Conservation (phyloP, 2,113 vertebrate species). For the Coracopsis vasa region DNA sequence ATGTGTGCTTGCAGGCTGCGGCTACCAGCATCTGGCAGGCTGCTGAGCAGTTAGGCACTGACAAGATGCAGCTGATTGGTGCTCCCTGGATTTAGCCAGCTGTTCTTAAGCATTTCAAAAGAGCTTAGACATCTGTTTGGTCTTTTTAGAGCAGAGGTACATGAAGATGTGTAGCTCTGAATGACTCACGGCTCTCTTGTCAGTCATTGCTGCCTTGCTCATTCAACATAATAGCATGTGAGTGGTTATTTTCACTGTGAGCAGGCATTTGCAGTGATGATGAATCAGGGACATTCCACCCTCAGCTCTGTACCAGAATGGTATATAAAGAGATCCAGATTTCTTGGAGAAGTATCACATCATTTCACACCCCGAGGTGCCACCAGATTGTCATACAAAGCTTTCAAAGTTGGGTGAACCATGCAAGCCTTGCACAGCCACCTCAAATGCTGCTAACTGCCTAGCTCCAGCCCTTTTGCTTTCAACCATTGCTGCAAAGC, state of each 20-base stretch:
- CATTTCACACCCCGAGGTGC: neutral
- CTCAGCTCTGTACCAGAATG: neutral
- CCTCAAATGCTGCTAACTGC: neutral
- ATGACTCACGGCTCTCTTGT: neutral
- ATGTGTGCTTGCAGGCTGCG: neutral
- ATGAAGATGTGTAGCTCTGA: accelerated
- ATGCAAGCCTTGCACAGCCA: accelerated
- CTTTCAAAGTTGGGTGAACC: neutral
- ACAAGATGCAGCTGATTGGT: neutral
- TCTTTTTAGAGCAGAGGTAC: neutral
- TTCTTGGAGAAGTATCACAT: neutral
- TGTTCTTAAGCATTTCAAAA: conserved; percentile 16
- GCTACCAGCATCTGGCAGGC: neutral
- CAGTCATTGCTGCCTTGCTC: neutral
- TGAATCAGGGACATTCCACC: neutral
- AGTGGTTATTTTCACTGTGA: neutral
- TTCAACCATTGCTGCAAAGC: neutral
- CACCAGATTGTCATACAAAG: neutral
- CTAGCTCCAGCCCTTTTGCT: neutral
- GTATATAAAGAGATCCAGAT: neutral
- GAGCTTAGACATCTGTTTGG: conserved; percentile 45
- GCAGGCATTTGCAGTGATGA: neutral
- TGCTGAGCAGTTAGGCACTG: neutral
- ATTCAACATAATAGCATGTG: neutral
- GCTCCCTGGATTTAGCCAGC: conserved; percentile 35